Evolutionary conservation across 2,797 vertebrate genomes (phyloP).

Genomic region (Danio choprae): DNA sequence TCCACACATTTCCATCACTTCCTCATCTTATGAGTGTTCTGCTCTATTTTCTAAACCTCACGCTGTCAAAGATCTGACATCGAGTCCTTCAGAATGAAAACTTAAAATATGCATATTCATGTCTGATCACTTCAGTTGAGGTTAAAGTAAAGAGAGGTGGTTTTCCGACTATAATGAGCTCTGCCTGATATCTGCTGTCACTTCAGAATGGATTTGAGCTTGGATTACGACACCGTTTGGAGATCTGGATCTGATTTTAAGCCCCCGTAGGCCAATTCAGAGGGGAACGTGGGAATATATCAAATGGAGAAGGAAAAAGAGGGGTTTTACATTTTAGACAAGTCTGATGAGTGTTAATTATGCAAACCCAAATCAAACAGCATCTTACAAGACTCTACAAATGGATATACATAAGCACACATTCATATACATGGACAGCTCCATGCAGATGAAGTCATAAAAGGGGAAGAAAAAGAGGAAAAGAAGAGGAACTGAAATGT

Average conservation of each 20-base stretch:
- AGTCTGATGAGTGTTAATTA: slow-evolving; percentile 29
- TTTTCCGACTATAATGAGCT: slow-evolving; percentile 29
- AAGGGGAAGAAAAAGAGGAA: slow-evolving; percentile 23
- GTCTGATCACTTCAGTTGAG: slow-evolving; percentile 4
- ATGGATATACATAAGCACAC: slow-evolving; percentile 38
- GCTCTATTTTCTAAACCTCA: slow-evolving; percentile 16
- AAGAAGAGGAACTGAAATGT: slow-evolving; percentile 24
- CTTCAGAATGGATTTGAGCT: slow-evolving; percentile 38
- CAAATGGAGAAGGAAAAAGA: neutral
- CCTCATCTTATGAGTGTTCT: slow-evolving; percentile 5
- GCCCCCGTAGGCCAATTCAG: slow-evolving; percentile 22
- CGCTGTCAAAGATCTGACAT: slow-evolving; percentile 30
- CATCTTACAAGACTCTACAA: slow-evolving; percentile 31
- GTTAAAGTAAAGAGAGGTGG: slow-evolving; percentile 5
- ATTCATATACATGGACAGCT: slow-evolving; percentile 29
- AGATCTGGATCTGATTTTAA: slow-evolving; percentile 31
- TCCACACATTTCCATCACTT: neutral
- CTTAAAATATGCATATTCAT: slow-evolving; percentile 42
- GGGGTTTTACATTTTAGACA: slow-evolving; percentile 13
- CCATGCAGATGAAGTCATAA: neutral
- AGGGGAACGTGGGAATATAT: slow-evolving; percentile 17
- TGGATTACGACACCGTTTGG: slow-evolving; percentile 33
- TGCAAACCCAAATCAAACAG: slow-evolving; percentile 8
- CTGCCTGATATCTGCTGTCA: slow-evolving; percentile 28
- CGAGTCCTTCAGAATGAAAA: slow-evolving; percentile 23